Evolutionary conservation across 1,140 invertebrate genomes (phyloP).

Genomic region (Hyposmocoma kahamanoa): DNA sequence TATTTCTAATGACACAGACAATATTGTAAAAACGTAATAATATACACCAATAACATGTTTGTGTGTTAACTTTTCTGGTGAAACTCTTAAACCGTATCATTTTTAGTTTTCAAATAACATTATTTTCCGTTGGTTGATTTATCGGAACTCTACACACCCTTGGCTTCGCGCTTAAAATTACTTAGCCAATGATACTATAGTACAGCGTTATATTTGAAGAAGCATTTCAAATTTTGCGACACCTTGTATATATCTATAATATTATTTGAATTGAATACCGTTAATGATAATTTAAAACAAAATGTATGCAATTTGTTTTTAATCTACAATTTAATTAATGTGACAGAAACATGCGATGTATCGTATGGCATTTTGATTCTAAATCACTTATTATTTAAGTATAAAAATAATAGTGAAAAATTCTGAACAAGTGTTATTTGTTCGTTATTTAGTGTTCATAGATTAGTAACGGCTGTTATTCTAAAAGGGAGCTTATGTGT

Average conservation of each 20-base stretch:
- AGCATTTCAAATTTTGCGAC: not conserved
- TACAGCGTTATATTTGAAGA: not conserved
- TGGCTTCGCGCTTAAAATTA: not conserved
- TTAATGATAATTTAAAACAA: not conserved
- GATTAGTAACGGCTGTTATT: too few relatives aligned
- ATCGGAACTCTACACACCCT: not conserved
- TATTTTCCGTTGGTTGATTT: not conserved
- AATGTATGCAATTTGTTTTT: not conserved
- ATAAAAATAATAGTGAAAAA: too few relatives aligned
- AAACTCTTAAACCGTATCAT: too few relatives aligned
- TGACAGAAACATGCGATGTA: too few relatives aligned
- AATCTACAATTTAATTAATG: not conserved
- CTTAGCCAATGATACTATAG: not conserved
- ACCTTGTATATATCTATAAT: not conserved
- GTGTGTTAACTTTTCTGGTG: too few relatives aligned
- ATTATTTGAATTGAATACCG: not conserved
- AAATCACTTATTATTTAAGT: too few relatives aligned
- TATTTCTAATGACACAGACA: too few relatives aligned
- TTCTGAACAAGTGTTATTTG: not conserved
- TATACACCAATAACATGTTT: too few relatives aligned
- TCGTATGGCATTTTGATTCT: too few relatives aligned
- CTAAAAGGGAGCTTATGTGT: not conserved
- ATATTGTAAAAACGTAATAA: too few relatives aligned
- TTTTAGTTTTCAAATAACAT: too few relatives aligned
- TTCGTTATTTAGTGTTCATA: not conserved